Evolutionary conservation across 1,140 invertebrate genomes (phyloP), one percentile per base, ranked within the genome.

Genomic region (Globodera rostochiensis): DNA sequence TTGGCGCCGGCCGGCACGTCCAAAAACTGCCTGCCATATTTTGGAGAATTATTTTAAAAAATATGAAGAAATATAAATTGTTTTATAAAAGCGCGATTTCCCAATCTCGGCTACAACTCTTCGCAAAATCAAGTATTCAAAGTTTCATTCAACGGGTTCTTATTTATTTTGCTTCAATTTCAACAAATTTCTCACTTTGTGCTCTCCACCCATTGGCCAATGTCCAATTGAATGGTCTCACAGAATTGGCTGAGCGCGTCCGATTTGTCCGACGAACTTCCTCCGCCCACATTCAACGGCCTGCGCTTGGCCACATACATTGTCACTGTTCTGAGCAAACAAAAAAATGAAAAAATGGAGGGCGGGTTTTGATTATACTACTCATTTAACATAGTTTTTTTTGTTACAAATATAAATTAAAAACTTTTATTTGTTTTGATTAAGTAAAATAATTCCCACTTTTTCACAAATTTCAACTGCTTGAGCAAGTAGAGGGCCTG

Each of bases 131-230:
- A n/a, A n/a, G n/a, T n/a, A n/a, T n/a, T n/a, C n/a, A n/a, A n/a
- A n/a, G n/a, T n/a, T n/a, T n/a, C n/a, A n/a, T n/a, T n/a, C n/a
- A n/a, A n/a, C n/a, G n/a, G n/a, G n/a, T n/a, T 25, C n/a, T 69
- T 69, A 7, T 21, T 21, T 69, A 15, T 15, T 19, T 15, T 15
- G 7, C 36, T 69, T 69, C 67, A 69, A 69, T 11, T 4, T 21
- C 7, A 69, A 11, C 19, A 64, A 15, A 8, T 70, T 66, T 64
- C 76, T 21, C 77, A 81, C 80, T 82, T 81, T 45, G 81, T 86
- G 25, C 86, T 88, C 80, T 88, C 82, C n/a, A 88, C 87, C 87
- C 87, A 88, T 53, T 82, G 67, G 7, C 82, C 82, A 19, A 88
- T 80, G 76, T 88, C 87, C 4, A 88, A 73, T 13, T 86, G 84